These are phyloP conservation scores for Pogonocherus hispidulus DNA, from an alignment of 2,888 invertebrate genomes.

Conservation along the genomic window DNA sequence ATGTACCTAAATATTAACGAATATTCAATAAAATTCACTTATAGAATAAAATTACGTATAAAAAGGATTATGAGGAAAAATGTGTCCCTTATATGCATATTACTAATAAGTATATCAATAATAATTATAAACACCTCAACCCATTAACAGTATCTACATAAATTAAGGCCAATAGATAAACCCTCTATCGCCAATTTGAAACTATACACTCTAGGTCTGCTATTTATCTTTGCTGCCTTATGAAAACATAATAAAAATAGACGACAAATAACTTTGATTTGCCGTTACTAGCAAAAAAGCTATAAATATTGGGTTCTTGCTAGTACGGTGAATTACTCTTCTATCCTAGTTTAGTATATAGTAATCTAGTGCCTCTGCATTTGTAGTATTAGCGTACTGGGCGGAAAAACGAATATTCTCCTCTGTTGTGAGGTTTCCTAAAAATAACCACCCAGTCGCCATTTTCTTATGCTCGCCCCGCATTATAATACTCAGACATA, in stretches of 20 bases:
- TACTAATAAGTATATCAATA: too few species aligned
- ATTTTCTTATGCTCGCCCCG: slow-evolving; percentile 62
- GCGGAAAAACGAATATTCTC: slow-evolving; percentile 49
- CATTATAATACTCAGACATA: slow-evolving; percentile 66
- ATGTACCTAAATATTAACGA: too few species aligned
- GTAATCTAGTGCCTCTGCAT: slow-evolving; percentile 68
- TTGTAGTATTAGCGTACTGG: slow-evolving; percentile 64
- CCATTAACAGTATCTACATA: background rate
- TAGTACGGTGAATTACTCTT: slow-evolving; percentile 41
- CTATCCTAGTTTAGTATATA: slow-evolving; percentile 65
- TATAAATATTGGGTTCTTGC: slow-evolving; percentile 24
- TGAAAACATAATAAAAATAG: slow-evolving; percentile 62
- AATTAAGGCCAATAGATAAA: slow-evolving; percentile 6
- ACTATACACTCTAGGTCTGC: slow-evolving; percentile 43
- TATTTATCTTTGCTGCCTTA: slow-evolving; percentile 67
- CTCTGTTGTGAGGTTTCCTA: slow-evolving; percentile 38
- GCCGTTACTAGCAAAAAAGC: slow-evolving; percentile 9
- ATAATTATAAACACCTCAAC: too few species aligned
- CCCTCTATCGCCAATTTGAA: slow-evolving; percentile 33
- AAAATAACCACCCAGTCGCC: slow-evolving; percentile 53
- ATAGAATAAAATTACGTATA: too few species aligned
- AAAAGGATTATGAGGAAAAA: too few species aligned
- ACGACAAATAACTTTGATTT: slow-evolving; percentile 61
- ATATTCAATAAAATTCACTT: too few species aligned
- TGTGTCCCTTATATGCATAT: too few species aligned